Evolutionary conservation across 2,797 vertebrate species (phyloP), one percentile per base, ranked within the genome.

Genomic region (Apogon hyalosoma): DNA sequence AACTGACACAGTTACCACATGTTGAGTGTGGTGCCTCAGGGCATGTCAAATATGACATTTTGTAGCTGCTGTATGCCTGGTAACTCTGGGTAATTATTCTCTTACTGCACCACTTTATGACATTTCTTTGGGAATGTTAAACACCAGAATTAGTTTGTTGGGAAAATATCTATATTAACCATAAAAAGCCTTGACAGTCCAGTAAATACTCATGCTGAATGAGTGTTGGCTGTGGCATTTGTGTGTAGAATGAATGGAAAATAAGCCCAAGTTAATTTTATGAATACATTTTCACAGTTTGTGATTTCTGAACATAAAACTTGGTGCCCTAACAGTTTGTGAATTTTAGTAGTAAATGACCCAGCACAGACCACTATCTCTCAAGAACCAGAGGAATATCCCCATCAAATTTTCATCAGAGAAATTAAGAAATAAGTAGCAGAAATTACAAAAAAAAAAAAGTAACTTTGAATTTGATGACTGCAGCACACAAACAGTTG

Each of bases 11-110:
- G 70, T 68, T 51, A 63, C 70, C 82, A 77, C 77, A 63, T 77
- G 80, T 55, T 69, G 50, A 82, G 74, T 21, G 58, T 49, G 54
- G 12, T 2, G 64, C 78, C 66, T 63, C 42, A 2, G 69, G 53
- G 39, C 45, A 62, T 63, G 68, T 80, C 43, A 79, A 77, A 85
- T 80, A 78, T 77, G 77, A 80, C 78, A 46, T 77, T 51, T 24
- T 65, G 67, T 57, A 80, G 75, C 69, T 59, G 71, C 71, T 80
- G 58, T 52, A 49, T 48, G 65, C 59, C 15, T 16, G 46, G 55
- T 65, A 79, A 78, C 40, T 28, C 46, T 66, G 67, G 56, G 69
- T 75, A 82, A 88, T 90, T 77, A 79, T 73, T 86, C 72, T 86
- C 60, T 59, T 61, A 70, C 69, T 28, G 67, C 46, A 75, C 47